These are phyloP conservation scores for Scaptomyza flava DNA, from an alignment of 2,888 invertebrate species.

Conservation along the genomic window DNA sequence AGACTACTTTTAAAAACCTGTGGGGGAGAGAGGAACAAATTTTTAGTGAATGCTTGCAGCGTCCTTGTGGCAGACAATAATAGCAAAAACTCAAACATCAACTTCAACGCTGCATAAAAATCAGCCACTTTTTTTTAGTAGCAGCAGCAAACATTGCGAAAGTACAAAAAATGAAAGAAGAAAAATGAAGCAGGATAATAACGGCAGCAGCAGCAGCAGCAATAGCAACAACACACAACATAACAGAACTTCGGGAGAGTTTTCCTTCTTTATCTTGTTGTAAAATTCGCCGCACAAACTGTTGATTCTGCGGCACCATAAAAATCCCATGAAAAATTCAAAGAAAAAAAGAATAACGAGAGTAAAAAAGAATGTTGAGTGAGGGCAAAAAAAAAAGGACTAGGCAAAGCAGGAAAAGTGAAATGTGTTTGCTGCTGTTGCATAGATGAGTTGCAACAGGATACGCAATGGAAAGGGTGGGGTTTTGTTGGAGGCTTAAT, in stretches of 20 bases:
- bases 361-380: slow-evolving; percentile 20
- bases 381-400: slow-evolving; percentile 21
- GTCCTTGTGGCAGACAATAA: slow-evolving; percentile 68
- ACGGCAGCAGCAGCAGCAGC: not conserved
- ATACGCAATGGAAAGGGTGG: slow-evolving; percentile 29
- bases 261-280: slow-evolving; percentile 77
- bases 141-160: slow-evolving; percentile 22
- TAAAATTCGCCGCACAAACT: slow-evolving; percentile 83
- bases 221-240: slow-evolving; percentile 17
- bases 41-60: slow-evolving; percentile 50
- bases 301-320: slow-evolving; percentile 82
- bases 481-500: slow-evolving; percentile 59
- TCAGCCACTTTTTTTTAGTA: slow-evolving; percentile 32
- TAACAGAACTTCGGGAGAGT: slow-evolving; percentile 17
- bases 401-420: slow-evolving; percentile 47
- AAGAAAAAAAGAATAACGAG: slow-evolving; percentile 43
- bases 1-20: slow-evolving; percentile 7
- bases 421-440: slow-evolving; percentile 50
- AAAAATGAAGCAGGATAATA: slow-evolving; percentile 39
- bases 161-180: slow-evolving; percentile 7
- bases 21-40: slow-evolving; percentile 25
- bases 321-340: slow-evolving; percentile 81
- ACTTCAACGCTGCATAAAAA: slow-evolving; percentile 67
- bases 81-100: slow-evolving; percentile 69
- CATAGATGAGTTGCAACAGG: slow-evolving; percentile 66